Conservation (phyloP, 2,797 vertebrate species). For the Helarctos malayanus region DNA sequence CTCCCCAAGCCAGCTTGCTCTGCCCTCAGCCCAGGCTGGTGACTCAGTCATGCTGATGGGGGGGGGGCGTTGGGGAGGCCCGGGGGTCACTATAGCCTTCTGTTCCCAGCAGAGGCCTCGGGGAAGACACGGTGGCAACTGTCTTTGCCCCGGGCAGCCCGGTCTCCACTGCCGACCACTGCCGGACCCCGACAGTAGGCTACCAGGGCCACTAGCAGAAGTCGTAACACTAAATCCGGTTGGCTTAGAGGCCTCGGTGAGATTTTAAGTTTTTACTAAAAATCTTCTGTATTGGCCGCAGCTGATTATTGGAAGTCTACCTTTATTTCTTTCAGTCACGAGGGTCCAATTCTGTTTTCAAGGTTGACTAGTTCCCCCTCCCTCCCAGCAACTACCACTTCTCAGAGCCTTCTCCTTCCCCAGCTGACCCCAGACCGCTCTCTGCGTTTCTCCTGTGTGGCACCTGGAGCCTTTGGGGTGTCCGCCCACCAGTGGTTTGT, state of each 20-base stretch:
- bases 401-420: not conserved
- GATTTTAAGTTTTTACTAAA: constrained; percentile 21
- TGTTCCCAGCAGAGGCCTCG: not conserved
- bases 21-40: not conserved
- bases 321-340: not conserved
- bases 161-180: not conserved
- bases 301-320: not conserved
- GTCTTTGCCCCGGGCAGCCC: not conserved
- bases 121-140: not conserved
- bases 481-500: constrained; percentile 75
- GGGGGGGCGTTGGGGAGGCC: not conserved
- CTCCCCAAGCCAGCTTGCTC: not conserved
- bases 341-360: not conserved
- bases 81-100: not conserved
- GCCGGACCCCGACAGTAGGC: not conserved
- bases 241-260: not conserved
- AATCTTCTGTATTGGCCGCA: not conserved
- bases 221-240: not conserved
- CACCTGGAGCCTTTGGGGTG: not conserved
- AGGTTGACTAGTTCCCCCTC: not conserved
- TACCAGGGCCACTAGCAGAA: not conserved
- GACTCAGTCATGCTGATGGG: not conserved
- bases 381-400: not conserved
- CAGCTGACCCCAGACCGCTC: not conserved
- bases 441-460: not conserved